These are phyloP conservation scores for Ligdia adustata DNA, from an alignment of 2,888 invertebrate species.

Conservation along the genomic window DNA sequence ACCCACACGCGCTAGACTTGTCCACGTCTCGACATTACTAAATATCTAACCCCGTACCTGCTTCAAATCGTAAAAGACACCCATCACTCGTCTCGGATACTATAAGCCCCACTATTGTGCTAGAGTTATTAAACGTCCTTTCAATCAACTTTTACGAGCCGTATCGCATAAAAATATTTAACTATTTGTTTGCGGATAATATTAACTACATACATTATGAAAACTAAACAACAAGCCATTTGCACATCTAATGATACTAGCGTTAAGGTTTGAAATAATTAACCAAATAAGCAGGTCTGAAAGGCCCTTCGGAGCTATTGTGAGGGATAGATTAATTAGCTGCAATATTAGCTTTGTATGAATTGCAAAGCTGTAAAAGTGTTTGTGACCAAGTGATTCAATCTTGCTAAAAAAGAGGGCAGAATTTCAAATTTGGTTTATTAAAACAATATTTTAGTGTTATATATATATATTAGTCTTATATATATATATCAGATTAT, in stretches of 20 bases:
- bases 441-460: too few species aligned
- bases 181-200: constrained; percentile 78
- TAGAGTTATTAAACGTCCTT: constrained; percentile 60
- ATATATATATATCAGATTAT: too few species aligned
- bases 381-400: constrained; percentile 26
- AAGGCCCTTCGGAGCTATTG: constrained; percentile 29
- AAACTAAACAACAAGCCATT: constrained; percentile 21
- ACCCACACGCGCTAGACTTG: constrained; percentile 9
- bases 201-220: constrained; percentile 64
- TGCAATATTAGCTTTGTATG: constrained; percentile 56
- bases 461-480: too few species aligned
- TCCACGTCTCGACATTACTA: background rate
- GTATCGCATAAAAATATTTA: constrained; percentile 81
- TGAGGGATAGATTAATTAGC: constrained; percentile 61
- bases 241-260: constrained; percentile 35
- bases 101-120: constrained; percentile 59
- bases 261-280: constrained; percentile 27
- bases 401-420: constrained; percentile 10
- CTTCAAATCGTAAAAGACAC: constrained; percentile 19
- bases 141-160: constrained; percentile 81
- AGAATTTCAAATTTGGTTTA: too few species aligned
- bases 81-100: constrained; percentile 48
- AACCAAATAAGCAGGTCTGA: constrained; percentile 21
- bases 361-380: constrained; percentile 48
- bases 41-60: constrained; percentile 33